These are phyloP conservation scores for Serinus canaria DNA, from an alignment of 2,113 vertebrate genomes.

Conservation along the genomic window DNA sequence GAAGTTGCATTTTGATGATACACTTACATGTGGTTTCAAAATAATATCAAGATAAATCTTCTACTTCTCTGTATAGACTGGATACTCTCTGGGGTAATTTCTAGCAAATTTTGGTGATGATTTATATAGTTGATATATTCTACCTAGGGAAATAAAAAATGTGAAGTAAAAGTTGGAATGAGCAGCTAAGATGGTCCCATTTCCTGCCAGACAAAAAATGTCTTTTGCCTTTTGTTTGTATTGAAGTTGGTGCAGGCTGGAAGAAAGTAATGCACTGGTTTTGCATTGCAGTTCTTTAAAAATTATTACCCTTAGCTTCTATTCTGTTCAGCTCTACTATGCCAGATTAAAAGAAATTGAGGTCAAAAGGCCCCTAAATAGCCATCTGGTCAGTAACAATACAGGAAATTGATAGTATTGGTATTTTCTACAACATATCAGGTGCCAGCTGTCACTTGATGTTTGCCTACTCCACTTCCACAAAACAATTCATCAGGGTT, in stretches of 20 bases:
- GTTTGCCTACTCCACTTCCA: neutral
- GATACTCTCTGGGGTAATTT: neutral
- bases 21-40: slow-evolving; percentile 1
- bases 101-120: slow-evolving; percentile 6
- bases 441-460: slow-evolving; percentile 16
- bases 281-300: slow-evolving; percentile 24
- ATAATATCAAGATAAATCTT: neutral
- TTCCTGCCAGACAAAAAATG: slow-evolving; percentile 1
- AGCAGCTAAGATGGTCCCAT: slow-evolving; percentile 5
- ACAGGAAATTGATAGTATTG: neutral
- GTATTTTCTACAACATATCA: slow-evolving; percentile 31
- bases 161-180: slow-evolving; percentile 21
- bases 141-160: slow-evolving; percentile 30
- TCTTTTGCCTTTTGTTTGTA: slow-evolving; percentile 28
- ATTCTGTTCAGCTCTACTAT: neutral
- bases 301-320: slow-evolving; percentile 23
- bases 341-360: slow-evolving; percentile 9
- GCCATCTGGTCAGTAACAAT: slow-evolving; percentile 44
- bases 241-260: neutral
- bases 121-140: slow-evolving; percentile 3
- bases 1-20: neutral
- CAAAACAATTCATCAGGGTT: neutral
- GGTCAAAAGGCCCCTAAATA: slow-evolving; percentile 36
- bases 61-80: neutral
- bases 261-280: slow-evolving; percentile 10